Percentiles rank a stretch among this genome's conserved stretches.
These are phyloP conservation scores for Cygnus olor DNA, from an alignment of 2,797 vertebrate species.

Conservation along the genomic window DNA sequence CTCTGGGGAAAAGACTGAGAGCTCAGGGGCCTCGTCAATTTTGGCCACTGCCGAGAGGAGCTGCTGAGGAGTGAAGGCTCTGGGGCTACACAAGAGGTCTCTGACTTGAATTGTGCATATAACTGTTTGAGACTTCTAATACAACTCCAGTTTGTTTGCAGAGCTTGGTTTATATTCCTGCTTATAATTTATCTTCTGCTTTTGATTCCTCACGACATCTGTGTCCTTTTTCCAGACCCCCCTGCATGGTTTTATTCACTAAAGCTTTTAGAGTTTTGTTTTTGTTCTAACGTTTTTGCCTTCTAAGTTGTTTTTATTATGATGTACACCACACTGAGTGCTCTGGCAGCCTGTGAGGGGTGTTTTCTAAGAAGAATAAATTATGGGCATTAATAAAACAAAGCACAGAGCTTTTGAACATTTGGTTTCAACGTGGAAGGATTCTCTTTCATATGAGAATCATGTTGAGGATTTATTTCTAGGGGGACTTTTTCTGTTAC, in stretches of 20 bases:
- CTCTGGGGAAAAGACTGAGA: background rate
- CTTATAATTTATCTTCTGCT: conserved; percentile 61
- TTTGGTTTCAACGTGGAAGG: conserved; percentile 67
- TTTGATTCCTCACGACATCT: conserved; percentile 64
- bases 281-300: conserved; percentile 45
- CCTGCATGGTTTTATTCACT: conserved; percentile 58
- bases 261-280: conserved; percentile 61
- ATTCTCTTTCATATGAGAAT: conserved; percentile 61
- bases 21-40: background rate
- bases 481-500: conserved; percentile 38
- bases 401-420: conserved; percentile 63
- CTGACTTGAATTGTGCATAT: background rate
- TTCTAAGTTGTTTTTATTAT: conserved; percentile 63
- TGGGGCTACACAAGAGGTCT: background rate
- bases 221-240: conserved; percentile 67
- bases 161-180: conserved; percentile 52
- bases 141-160: conserved; percentile 19
- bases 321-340: conserved; percentile 58
- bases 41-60: background rate
- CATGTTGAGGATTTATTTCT: conserved; percentile 60
- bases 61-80: background rate
- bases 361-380: conserved; percentile 70
- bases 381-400: conserved; percentile 67
- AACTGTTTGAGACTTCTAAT: conserved; percentile 14
- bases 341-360: conserved; percentile 55